Conservation (phyloP, 2,113 vertebrate genomes). For the Poeciliopsis occidentalis region DNA sequence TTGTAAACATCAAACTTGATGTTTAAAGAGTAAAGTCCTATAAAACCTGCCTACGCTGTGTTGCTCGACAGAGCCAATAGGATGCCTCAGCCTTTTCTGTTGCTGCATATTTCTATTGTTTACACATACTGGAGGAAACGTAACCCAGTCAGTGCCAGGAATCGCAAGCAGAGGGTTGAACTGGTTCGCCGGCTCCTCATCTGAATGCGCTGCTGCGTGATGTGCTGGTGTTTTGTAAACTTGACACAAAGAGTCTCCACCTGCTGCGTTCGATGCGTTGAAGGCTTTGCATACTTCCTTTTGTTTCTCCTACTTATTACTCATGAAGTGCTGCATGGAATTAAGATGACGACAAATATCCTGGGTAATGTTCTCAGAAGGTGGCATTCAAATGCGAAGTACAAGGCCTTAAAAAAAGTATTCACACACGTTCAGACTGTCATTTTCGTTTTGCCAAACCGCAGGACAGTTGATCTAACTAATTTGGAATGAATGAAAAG, state of each 20-base stretch:
- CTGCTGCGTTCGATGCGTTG: slow-evolving; percentile 17
- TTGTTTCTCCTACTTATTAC: slow-evolving; percentile 37
- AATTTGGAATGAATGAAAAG: no score
- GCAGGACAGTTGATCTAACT: no score
- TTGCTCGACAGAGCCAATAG: not conserved
- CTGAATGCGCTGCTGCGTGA: slow-evolving; percentile 10
- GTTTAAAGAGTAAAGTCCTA: no score
- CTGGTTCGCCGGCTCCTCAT: slow-evolving; percentile 65
- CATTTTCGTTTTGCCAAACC: not conserved
- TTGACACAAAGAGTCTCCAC: not conserved
- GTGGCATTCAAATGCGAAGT: not conserved
- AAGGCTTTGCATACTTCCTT: slow-evolving; percentile 27
- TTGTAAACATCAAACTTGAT: no score
- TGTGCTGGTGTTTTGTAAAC: slow-evolving; percentile 57
- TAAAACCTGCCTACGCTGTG: not conserved
- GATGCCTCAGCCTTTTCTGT: not conserved
- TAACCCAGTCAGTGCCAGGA: not conserved
- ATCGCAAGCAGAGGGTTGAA: slow-evolving; percentile 29
- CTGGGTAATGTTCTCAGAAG: not conserved
- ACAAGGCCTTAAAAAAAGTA: not conserved
- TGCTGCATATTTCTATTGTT: not conserved
- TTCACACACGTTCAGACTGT: not conserved
- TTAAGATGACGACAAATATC: slow-evolving; percentile 28
- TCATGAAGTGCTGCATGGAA: slow-evolving; percentile 13
- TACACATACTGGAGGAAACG: not conserved